Percentiles rank a stretch among this genome's conserved stretches.
Evolutionary conservation across 2,113 vertebrate genomes (phyloP).

Genomic region (Tetrax tetrax): DNA sequence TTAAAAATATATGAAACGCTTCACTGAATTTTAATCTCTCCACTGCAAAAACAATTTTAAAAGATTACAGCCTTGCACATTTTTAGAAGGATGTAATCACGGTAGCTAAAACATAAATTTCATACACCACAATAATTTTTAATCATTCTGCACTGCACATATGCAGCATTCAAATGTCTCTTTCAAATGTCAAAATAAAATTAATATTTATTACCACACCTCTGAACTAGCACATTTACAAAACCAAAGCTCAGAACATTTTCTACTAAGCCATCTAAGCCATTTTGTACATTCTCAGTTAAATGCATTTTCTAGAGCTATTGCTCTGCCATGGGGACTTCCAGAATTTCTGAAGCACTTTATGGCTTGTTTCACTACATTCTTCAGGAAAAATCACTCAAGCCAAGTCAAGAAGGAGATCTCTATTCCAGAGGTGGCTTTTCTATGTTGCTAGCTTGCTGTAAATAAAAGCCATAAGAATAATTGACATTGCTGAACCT

Average conservation of each 20-base stretch:
- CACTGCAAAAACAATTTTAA: slow-evolving; percentile 74
- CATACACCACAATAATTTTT: slow-evolving; percentile 76
- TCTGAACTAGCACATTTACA: slow-evolving; percentile 66
- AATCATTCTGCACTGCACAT: slow-evolving; percentile 73
- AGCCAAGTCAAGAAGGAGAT: neutral
- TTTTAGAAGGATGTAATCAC: slow-evolving; percentile 75
- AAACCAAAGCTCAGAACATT: slow-evolving; percentile 17
- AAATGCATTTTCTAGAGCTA: slow-evolving; percentile 52
- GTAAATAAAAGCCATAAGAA: neutral
- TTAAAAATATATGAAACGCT: slow-evolving; percentile 73
- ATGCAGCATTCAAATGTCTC: slow-evolving; percentile 71
- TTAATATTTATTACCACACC: slow-evolving; percentile 78
- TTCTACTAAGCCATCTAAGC: slow-evolving; percentile 22
- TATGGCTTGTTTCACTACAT: neutral
- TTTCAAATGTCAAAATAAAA: slow-evolving; percentile 81
- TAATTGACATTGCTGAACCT: neutral
- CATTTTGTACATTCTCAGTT: slow-evolving; percentile 5
- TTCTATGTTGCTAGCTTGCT: neutral
- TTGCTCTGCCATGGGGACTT: slow-evolving; percentile 13
- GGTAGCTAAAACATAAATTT: slow-evolving; percentile 77
- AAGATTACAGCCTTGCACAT: slow-evolving; percentile 74
- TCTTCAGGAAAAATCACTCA: neutral
- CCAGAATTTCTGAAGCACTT: slow-evolving; percentile 12
- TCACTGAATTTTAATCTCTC: slow-evolving; percentile 74
- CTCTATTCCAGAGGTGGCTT: neutral